Evolutionary conservation across 2,797 vertebrate genomes (phyloP), one percentile per base, ranked within the genome.

Genomic region (Tolypeutes matacus): DNA sequence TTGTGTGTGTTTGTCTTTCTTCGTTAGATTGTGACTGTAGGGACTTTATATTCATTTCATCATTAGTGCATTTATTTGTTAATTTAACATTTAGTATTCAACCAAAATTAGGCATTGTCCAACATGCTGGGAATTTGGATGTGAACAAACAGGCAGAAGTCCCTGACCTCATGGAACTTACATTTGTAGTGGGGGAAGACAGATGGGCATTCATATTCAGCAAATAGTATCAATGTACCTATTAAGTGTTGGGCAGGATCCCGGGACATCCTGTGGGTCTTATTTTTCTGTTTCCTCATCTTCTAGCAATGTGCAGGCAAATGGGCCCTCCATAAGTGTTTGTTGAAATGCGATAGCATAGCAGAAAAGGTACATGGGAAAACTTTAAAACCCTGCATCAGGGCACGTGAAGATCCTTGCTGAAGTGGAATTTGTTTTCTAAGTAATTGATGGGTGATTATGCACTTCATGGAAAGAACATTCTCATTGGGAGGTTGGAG

Each of bases 191-290:
- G 1, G 11, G 29, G 13, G 20, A 42, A 13, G 25, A 58, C 17
- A 75, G 12, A 18, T 12, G 15, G 27, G 29, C 25, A 7, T 42
- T 84, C 23, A 13, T 7, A 21, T 58, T 92, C 5, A 73, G 21
- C 65, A 65, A 3, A 36, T 64, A 18, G 6, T 14, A n/a, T 10
- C 6, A 12, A 25, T 13, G 17, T 1, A 0, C 13, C 5, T n/a
- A 1, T 9, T 34, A 62, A 60, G 20, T 53, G 14, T 15, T 64
- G 78, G 60, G 18, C 6, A 73, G 67, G 18, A 14, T 56, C 1
- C 51, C 5, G 17, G 29, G 34, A 64, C 15, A 2, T 46, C 64
- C n/a, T 10, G 18, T 11, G 60, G 83, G 34, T 14, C 13, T n/a
- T 27, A 6, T 58, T 94, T 51, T 7, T 65, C 23, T 62, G 34